Evolutionary conservation across 2,888 invertebrate species (phyloP).

Genomic region (Dinocampus coccinellae): DNA sequence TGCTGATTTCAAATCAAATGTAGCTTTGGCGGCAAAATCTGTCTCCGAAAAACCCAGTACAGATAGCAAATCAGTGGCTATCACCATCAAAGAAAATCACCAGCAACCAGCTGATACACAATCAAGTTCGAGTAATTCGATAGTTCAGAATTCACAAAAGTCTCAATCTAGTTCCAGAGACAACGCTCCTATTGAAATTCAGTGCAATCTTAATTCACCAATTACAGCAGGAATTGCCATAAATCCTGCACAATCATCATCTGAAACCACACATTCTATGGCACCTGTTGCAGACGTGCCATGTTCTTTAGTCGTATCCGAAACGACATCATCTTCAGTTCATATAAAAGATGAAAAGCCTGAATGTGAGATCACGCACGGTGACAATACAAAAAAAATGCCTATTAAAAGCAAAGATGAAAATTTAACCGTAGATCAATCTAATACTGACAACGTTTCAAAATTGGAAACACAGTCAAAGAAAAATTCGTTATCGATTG

Average conservation of each 20-base stretch:
- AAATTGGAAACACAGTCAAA: constrained; percentile 39
- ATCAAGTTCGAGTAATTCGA: constrained; percentile 8
- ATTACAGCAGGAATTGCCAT: constrained; percentile 49
- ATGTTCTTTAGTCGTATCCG: constrained; percentile 38
- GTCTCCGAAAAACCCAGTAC: constrained; percentile 49
- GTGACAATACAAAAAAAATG: background rate
- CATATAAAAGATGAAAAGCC: background rate
- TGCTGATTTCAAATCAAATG: constrained; percentile 67
- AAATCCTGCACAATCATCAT: constrained; percentile 51
- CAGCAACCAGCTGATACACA: background rate
- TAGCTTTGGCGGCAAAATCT: constrained; percentile 63
- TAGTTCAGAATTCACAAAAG: constrained; percentile 39
- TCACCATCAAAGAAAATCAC: constrained; percentile 10
- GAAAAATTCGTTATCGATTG: constrained; percentile 40
- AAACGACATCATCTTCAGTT: background rate
- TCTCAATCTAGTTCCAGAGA: constrained; percentile 50
- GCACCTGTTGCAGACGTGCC: constrained; percentile 14
- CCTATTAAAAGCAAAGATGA: constrained; percentile 28
- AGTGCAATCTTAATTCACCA: constrained; percentile 49
- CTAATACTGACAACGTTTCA: constrained; percentile 31
- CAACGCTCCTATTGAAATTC: constrained; percentile 49
- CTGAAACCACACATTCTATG: constrained; percentile 26
- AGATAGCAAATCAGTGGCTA: constrained; percentile 16
- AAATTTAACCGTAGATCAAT: constrained; percentile 45
- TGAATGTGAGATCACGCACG: background rate